Evolutionary conservation across 1,140 invertebrate species (phyloP).

Genomic region (Microplitis demolitor): DNA sequence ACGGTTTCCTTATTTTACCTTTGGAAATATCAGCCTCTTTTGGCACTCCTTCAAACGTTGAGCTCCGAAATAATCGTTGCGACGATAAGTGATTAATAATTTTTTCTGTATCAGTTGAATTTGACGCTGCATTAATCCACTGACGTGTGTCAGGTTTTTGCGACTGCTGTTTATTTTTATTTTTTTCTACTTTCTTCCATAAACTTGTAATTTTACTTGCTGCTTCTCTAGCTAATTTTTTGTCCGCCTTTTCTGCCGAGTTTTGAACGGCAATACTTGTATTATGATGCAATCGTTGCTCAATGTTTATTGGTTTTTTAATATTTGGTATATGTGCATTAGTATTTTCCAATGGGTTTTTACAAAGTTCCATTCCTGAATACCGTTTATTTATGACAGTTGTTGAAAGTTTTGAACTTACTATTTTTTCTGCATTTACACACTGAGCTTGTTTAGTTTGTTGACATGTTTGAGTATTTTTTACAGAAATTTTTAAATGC

Average conservation of each 20-base stretch:
- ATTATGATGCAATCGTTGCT: constrained; percentile 64
- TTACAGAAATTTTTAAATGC: constrained; percentile 37
- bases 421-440: constrained; percentile 49
- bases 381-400: background rate
- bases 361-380: constrained; percentile 28
- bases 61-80: constrained; percentile 68
- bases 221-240: constrained; percentile 69
- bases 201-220: constrained; percentile 87
- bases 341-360: background rate
- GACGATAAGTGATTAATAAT: constrained; percentile 40
- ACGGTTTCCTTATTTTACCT: constrained; percentile 27
- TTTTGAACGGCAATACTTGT: constrained; percentile 66
- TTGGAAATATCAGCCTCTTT: constrained; percentile 39
- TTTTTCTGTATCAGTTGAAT: constrained; percentile 38
- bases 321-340: constrained; percentile 34
- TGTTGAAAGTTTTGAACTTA: constrained; percentile 11
- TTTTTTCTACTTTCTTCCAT: constrained; percentile 85
- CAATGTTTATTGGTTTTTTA: constrained; percentile 27
- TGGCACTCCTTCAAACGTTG: constrained; percentile 72
- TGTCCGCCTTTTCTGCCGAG: constrained; percentile 50
- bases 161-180: constrained; percentile 63
- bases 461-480: constrained; percentile 36
- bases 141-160: constrained; percentile 68
- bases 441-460: constrained; percentile 47
- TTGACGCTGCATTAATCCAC: constrained; percentile 63